These are phyloP conservation scores for Diacarnus erythraeanus DNA, from an alignment of 37 sponge, comb jelly and placozoan species.

Conservation along the genomic window DNA sequence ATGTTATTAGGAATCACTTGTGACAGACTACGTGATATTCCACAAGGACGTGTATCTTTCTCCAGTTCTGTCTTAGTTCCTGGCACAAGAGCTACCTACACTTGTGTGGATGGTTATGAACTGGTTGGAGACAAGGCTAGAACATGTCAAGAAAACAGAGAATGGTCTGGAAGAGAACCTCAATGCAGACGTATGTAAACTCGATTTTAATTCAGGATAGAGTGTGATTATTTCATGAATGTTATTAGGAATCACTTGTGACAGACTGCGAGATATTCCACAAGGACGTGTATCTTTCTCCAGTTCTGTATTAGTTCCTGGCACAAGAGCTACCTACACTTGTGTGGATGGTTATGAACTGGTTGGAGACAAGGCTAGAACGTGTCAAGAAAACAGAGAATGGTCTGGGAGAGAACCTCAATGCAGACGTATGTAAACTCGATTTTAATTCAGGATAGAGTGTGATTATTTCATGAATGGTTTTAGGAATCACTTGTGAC, in stretches of 20 bases:
- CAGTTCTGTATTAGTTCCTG: background rate
- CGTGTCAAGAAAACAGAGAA: slow-evolving; percentile 41
- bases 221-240: background rate
- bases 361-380: slow-evolving; percentile 14
- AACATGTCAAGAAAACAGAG: slow-evolving; percentile 41
- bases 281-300: slow-evolving; percentile 27
- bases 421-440: slow-evolving; percentile 62
- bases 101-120: slow-evolving; percentile 35
- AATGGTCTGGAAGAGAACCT: slow-evolving; percentile 59
- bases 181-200: slow-evolving; percentile 10
- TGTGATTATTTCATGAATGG: too few species aligned
- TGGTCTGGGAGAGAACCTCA: slow-evolving; percentile 58
- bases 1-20: slow-evolving; percentile 26
- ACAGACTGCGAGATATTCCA: background rate
- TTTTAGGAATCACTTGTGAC: too few species aligned
- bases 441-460: background rate
- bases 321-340: slow-evolving; percentile 28
- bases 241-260: slow-evolving; percentile 38
- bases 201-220: background rate
- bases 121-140: slow-evolving; percentile 26
- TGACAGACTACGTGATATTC: slow-evolving; percentile 7
- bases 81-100: slow-evolving; percentile 40
- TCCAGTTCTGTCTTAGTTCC: slow-evolving; percentile 13
- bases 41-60: slow-evolving; percentile 15
- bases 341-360: slow-evolving; percentile 50